Evolutionary conservation across 35 echinoderm and acorn worm species (phyloP).

Genomic region (Ptychodera flava): DNA sequence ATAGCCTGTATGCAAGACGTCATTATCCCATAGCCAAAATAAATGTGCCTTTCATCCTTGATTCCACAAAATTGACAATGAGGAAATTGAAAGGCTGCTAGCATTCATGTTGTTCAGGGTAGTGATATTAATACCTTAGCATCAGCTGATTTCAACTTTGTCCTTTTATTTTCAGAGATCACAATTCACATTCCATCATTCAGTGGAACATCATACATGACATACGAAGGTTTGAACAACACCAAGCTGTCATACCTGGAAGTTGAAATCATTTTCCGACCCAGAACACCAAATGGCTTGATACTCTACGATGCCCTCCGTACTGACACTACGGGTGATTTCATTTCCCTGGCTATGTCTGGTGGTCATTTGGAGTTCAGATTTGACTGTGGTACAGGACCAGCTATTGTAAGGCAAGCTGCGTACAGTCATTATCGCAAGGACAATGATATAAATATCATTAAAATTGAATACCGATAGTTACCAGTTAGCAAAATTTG

Average conservation of each 20-base stretch:
- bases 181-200: constrained; percentile 86
- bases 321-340: constrained; percentile 71
- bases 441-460: no score
- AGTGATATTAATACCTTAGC: no score
- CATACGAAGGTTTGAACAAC: constrained; percentile 63
- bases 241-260: constrained; percentile 88
- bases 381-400: constrained; percentile 95
- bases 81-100: no score
- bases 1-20: no score
- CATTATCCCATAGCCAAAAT: no score
- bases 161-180: constrained; percentile 34
- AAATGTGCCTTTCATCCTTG: no score
- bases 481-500: no score
- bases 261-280: constrained; percentile 76
- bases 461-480: no score
- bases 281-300: constrained; percentile 50
- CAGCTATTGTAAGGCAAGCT: constrained; percentile 71
- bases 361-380: constrained; percentile 72
- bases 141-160: no score
- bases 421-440: not conserved
- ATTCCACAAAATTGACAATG: no score
- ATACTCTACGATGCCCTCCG: constrained; percentile 76
- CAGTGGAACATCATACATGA: constrained; percentile 76
- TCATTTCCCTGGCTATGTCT: constrained; percentile 62
- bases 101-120: no score